phyloP scores from a whole-genome alignment of 2,797 vertebrate species.

The Amblyraja radiata region DNA sequence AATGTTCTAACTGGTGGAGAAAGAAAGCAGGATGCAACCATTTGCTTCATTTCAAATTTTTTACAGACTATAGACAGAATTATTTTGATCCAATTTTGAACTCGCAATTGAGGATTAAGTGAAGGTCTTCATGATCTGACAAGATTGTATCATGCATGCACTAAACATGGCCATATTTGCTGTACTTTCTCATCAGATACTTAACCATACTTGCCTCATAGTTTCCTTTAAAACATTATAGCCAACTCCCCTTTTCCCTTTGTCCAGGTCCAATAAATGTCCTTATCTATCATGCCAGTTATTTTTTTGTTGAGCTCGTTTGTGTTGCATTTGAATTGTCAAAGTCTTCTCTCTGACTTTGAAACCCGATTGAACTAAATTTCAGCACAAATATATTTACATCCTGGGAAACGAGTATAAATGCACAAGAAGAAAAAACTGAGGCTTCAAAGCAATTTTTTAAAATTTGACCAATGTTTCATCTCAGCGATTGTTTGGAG shows the following conservation, averaged over 20 bases:
- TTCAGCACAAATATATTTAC: background rate
- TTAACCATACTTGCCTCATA: background rate
- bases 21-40: background rate
- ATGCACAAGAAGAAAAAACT: background rate
- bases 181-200: background rate
- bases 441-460: background rate
- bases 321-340: constrained; percentile 12
- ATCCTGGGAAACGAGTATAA: background rate
- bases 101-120: background rate
- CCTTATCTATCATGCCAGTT: background rate
- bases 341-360: background rate
- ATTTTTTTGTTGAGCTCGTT: background rate
- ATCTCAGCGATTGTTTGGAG: background rate
- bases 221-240: background rate
- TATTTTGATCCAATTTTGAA: background rate
- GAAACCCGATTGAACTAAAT: constrained; percentile 16
- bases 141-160: background rate
- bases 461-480: constrained; percentile 12
- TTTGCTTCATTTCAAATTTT: background rate
- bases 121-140: background rate
- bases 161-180: background rate
- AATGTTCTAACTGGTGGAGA: background rate
- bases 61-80: background rate
- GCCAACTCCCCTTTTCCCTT: background rate
- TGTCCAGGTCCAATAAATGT: background rate